Evolutionary conservation across 1,140 invertebrate genomes (phyloP).

Genomic region (Euschistus heros): DNA sequence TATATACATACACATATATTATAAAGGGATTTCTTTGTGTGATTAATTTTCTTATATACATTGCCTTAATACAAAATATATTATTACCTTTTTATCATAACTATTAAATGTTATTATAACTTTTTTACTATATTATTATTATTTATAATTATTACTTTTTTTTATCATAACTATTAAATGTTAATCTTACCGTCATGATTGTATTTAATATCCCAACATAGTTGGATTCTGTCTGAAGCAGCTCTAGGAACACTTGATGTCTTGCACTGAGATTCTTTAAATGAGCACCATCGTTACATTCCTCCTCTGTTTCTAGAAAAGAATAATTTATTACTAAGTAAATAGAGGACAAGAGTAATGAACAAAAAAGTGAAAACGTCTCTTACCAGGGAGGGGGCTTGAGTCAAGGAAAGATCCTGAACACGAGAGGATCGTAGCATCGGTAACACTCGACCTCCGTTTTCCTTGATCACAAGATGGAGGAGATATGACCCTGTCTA

Average conservation of each 20-base stretch:
- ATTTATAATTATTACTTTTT: background rate
- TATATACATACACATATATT: too few relatives aligned
- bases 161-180: background rate
- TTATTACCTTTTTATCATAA: too few relatives aligned
- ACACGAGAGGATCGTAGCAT: slow-evolving; percentile 69
- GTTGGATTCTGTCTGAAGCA: slow-evolving; percentile 92
- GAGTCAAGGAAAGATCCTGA: slow-evolving; percentile 79
- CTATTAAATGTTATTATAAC: background rate
- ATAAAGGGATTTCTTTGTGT: too few relatives aligned
- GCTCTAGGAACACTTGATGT: slow-evolving; percentile 82
- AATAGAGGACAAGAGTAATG: too few relatives aligned
- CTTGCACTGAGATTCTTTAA: slow-evolving; percentile 60
- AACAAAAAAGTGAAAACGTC: too few relatives aligned
- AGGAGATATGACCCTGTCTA: slow-evolving; percentile 40
- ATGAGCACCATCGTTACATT: slow-evolving; percentile 32
- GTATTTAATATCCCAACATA: slow-evolving; percentile 91
- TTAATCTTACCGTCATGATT: slow-evolving; percentile 63
- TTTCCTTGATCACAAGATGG: slow-evolving; percentile 40
- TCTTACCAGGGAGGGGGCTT: slow-evolving; percentile 39
- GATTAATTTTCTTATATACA: too few relatives aligned
- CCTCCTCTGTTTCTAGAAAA: slow-evolving; percentile 42
- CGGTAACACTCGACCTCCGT: slow-evolving; percentile 69
- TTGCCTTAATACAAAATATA: too few relatives aligned
- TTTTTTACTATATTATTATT: background rate
- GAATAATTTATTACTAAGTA: too few relatives aligned